These are phyloP conservation scores for Oxyura jamaicensis DNA, from an alignment of 2,113 vertebrate species.

Conservation along the genomic window DNA sequence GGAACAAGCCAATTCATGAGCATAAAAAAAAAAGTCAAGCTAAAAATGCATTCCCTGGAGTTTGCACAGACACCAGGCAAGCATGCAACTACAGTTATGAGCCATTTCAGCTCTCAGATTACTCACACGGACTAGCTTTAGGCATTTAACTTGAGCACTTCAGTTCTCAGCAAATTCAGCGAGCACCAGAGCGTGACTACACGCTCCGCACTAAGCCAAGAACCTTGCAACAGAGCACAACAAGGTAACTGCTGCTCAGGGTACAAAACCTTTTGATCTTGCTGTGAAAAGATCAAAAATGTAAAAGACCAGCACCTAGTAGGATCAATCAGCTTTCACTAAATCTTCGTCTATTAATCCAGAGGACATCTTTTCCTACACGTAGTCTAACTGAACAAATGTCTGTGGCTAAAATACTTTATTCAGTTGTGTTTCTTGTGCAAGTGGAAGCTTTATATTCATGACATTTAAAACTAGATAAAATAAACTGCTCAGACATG, in stretches of 20 bases:
- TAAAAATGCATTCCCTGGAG: no score
- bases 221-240: neutral
- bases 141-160: neutral
- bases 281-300: neutral
- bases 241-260: neutral
- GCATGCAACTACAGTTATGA: neutral
- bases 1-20: neutral
- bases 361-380: neutral
- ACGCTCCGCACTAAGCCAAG: neutral
- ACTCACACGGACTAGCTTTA: neutral
- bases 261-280: slow-evolving; percentile 14
- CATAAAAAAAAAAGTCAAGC: neutral
- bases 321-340: neutral
- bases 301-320: neutral
- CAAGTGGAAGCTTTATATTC: neutral
- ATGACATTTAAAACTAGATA: slow-evolving; percentile 8
- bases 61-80: neutral
- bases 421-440: neutral
- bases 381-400: neutral
- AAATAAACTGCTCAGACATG: neutral
- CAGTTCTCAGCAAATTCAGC: neutral
- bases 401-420: neutral
- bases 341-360: neutral
- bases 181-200: neutral
- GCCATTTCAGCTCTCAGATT: neutral